A percentile compares a stretch with the other conserved stretches of the same genome.
These are phyloP conservation scores for Leptinotarsa haldemani DNA, from an alignment of 2,888 invertebrate genomes.

Conservation along the genomic window DNA sequence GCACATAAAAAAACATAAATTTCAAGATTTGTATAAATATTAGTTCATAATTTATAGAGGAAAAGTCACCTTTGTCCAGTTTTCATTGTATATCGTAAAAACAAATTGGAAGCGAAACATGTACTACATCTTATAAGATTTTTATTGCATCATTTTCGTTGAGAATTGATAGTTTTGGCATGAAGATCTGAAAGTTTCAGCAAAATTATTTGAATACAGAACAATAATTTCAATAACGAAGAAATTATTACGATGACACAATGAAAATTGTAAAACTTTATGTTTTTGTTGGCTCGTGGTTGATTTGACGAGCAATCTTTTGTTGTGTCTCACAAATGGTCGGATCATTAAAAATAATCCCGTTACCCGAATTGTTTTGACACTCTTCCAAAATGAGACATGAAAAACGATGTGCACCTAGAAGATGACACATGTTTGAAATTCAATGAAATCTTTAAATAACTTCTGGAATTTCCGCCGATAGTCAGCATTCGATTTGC, in stretches of 20 bases:
- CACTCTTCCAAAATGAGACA: constrained; percentile 4
- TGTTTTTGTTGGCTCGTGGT: constrained; percentile 13
- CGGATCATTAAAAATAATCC: neutral
- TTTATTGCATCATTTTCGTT: neutral
- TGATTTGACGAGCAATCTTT: neutral
- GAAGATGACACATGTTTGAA: neutral
- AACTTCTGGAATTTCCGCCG: constrained; percentile 11
- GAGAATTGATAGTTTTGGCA: constrained; percentile 17
- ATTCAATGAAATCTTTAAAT: constrained; percentile 20
- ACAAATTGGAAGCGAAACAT: neutral
- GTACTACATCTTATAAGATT: neutral
- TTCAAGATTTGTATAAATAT: too few species aligned
- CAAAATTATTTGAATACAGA: neutral
- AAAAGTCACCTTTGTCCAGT: neutral
- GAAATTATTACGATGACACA: constrained; percentile 13
- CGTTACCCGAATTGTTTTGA: neutral
- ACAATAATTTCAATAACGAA: neutral
- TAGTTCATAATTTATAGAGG: too few species aligned
- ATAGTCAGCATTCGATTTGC: neutral
- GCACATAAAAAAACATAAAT: too few species aligned
- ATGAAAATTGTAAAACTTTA: neutral
- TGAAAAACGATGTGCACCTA: constrained; percentile 4
- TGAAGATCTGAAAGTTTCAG: neutral
- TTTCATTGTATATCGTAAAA: neutral
- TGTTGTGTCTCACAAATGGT: neutral